Conservation (phyloP, 2,797 vertebrate species). For the Anas georgica region DNA sequence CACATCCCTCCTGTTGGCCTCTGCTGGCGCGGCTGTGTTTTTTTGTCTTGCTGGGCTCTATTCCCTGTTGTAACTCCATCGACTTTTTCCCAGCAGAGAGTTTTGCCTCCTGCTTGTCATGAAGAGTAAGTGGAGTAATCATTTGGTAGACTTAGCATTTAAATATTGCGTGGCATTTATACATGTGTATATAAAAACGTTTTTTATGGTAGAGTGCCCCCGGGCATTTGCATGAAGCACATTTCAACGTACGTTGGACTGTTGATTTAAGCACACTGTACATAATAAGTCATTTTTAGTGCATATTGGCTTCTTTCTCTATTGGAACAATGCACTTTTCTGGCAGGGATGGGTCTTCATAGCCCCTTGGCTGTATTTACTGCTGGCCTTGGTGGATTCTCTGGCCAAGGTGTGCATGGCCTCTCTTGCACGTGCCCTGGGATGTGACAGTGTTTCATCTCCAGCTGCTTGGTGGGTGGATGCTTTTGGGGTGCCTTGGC, state of each 20-base stretch:
- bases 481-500: background rate
- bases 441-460: background rate
- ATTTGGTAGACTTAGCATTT: conserved; percentile 51
- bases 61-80: background rate
- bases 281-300: conserved; percentile 53
- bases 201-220: conserved; percentile 60
- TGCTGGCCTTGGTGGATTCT: background rate
- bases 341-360: background rate
- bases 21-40: background rate
- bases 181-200: conserved; percentile 46
- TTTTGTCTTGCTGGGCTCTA: conserved; percentile 4
- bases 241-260: conserved; percentile 64
- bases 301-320: conserved; percentile 29
- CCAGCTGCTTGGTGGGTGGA: background rate
- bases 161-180: conserved; percentile 71
- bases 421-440: background rate
- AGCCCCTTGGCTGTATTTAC: background rate
- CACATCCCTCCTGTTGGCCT: background rate
- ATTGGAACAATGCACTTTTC: conserved; percentile 19
- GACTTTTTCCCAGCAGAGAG: conserved; percentile 12
- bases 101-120: conserved; percentile 36
- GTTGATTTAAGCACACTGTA: conserved; percentile 65
- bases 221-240: conserved; percentile 61
- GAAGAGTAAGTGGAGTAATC: conserved; percentile 49
- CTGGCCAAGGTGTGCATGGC: background rate